phyloP scores from a whole-genome alignment of 2,888 invertebrate genomes.

The Acronicta leporina region DNA sequence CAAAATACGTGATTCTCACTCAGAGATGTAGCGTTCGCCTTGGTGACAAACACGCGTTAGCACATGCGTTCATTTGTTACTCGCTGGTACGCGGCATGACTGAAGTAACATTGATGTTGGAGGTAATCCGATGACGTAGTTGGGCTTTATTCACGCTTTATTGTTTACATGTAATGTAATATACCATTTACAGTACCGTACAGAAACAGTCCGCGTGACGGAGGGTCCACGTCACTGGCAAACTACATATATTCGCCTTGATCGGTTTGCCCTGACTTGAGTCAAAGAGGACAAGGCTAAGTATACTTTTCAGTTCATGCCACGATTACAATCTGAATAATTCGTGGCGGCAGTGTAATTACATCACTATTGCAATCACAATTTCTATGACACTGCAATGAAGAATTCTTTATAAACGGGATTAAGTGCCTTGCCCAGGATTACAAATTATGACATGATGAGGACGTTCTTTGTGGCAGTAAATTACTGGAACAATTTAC shows the following conservation, averaged over 20 bases:
- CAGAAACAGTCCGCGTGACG: conserved; percentile 61
- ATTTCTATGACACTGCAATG: conserved; percentile 44
- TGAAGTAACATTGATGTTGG: conserved; percentile 44
- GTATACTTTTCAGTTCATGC: conserved; percentile 78
- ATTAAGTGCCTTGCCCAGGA: conserved; percentile 26
- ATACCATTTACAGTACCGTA: conserved; percentile 31
- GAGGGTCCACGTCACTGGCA: conserved; percentile 59
- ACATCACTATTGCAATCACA: conserved; percentile 64
- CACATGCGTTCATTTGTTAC: conserved; percentile 29
- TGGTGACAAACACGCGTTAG: conserved; percentile 28
- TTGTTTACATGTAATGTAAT: conserved; percentile 27
- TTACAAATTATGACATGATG: conserved; percentile 11
- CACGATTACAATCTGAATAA: conserved; percentile 72
- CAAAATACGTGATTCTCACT: conserved; percentile 4
- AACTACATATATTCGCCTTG: conserved; percentile 74
- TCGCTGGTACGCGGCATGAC: conserved; percentile 24
- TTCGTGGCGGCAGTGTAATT: conserved; percentile 65
- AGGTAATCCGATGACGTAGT: conserved; percentile 38
- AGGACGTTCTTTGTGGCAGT: conserved; percentile 16
- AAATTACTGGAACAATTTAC: conserved; percentile 19
- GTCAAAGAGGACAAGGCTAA: conserved; percentile 77
- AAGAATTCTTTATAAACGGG: conserved; percentile 25
- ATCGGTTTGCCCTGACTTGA: conserved; percentile 73
- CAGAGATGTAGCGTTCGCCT: conserved; percentile 22
- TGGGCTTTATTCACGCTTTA: conserved; percentile 22